Evolutionary conservation across 2,797 vertebrate species (phyloP).

Genomic region (Brachyrhaphis roseni): DNA sequence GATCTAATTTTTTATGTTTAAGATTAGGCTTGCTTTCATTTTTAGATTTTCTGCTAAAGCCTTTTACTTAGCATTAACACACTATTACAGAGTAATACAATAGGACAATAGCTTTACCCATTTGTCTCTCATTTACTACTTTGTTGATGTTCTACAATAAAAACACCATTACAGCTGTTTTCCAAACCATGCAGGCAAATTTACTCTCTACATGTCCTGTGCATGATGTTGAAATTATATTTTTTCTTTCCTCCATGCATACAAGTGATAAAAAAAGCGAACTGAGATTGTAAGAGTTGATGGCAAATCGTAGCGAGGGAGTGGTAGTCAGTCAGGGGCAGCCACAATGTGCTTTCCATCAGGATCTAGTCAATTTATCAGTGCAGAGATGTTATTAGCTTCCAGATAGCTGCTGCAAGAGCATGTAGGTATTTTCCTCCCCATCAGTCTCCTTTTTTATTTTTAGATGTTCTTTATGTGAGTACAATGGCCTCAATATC

Average conservation of each 20-base stretch:
- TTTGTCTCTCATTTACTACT: slow-evolving; percentile 71
- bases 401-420: slow-evolving; percentile 85
- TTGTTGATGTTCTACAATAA: slow-evolving; percentile 74
- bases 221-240: slow-evolving; percentile 72
- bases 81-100: slow-evolving; percentile 53
- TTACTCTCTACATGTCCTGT: slow-evolving; percentile 64
- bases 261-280: slow-evolving; percentile 67
- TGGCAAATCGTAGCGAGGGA: slow-evolving; percentile 62
- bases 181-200: slow-evolving; percentile 73
- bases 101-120: slow-evolving; percentile 59
- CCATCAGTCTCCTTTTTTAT: slow-evolving; percentile 97
- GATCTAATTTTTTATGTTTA: slow-evolving; percentile 23
- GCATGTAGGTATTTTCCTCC: slow-evolving; percentile 85
- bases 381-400: slow-evolving; percentile 80
- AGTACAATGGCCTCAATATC: slow-evolving; percentile 99
- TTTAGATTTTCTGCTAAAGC: slow-evolving; percentile 42
- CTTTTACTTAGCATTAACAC: slow-evolving; percentile 62
- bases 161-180: slow-evolving; percentile 72
- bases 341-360: slow-evolving; percentile 79
- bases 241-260: slow-evolving; percentile 31
- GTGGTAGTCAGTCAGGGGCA: slow-evolving; percentile 75
- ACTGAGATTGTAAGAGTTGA: slow-evolving; percentile 58
- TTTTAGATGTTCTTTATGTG: slow-evolving; percentile 98
- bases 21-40: slow-evolving; percentile 39
- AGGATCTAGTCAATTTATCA: slow-evolving; percentile 84